These are phyloP conservation scores for Halictus ligatus DNA, from an alignment of 2,888 invertebrate species.

Conservation along the genomic window DNA sequence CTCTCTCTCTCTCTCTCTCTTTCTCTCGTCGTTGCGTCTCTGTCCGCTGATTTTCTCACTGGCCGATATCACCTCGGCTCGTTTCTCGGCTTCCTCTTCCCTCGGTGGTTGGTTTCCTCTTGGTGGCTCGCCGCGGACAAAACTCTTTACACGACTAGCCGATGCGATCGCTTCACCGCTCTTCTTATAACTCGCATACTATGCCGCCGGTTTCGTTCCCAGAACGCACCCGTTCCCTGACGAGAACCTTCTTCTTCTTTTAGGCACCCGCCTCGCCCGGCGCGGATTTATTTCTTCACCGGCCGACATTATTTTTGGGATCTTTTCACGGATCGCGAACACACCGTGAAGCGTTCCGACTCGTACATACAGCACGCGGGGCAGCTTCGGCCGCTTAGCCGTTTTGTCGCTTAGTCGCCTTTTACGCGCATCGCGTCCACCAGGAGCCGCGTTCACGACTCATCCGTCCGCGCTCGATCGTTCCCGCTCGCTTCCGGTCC, in stretches of 20 bases:
- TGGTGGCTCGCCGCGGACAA: conserved; percentile 47
- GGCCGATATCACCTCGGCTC: background rate
- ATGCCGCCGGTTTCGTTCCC: conserved; percentile 70
- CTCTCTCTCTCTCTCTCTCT: no score
- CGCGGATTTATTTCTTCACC: conserved; percentile 81
- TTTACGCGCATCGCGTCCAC: background rate
- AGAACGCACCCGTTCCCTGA: conserved; percentile 64
- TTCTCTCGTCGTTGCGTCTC: background rate
- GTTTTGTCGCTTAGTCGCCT: background rate
- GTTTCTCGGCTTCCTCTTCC: background rate
- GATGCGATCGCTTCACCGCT: conserved; percentile 68
- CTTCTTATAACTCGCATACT: conserved; percentile 70
- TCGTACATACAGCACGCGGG: background rate
- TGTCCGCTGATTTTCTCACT: background rate
- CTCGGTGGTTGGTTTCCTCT: conserved; percentile 18
- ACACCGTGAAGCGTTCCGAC: conserved; percentile 66
- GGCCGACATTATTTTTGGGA: conserved; percentile 83
- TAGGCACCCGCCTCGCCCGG: conserved; percentile 71
- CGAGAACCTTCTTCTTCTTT: conserved; percentile 71
- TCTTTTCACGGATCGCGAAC: conserved; percentile 78
- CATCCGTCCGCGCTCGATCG: background rate
- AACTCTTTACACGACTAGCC: conserved; percentile 68
- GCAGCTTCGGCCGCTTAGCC: background rate
- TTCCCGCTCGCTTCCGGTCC: background rate
- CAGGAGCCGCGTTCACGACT: background rate